Base-by-base conservation (phyloP, 2,113 vertebrate genomes). In the Eretmochelys imbricata region DNA sequence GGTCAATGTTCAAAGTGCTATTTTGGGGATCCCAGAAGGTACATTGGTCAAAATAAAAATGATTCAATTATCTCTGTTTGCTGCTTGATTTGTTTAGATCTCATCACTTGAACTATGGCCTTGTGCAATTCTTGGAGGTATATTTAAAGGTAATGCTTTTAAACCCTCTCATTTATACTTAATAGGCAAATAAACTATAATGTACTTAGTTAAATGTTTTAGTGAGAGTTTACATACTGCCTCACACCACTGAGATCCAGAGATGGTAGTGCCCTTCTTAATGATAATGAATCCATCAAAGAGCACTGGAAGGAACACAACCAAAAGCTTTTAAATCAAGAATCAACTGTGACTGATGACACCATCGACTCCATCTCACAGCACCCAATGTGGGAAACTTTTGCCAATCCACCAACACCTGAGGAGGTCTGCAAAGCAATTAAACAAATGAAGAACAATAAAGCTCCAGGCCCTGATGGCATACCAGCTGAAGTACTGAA, bases 121-220 rank as follows among this genome's bases (percentile, higher is more conserved):
- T 84, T 57, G 17, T 65, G 87, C 48, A 93, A 84, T 79, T 91
- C 89, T 89, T 91, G 48, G 46, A 93, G 87, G 84, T 79, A 25
- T 87, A 72, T 84, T 84, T 89, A 93, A 84, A 46, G n/a, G 54
- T 89, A 89, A 35, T 31, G 48, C 49, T 87, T 25, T n/a, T 57
- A 89, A 91, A 69, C 35, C 19, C 53, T 87, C 55, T 91, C 84
- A 78, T 57, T 57, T 57, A 57, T 83, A 69, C 14, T 87, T 84
- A 81, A 89, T 51, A 38, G 83, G 80, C 80, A 93, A 89, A 89
- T 93, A 91, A 91, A 69, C 54, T 42, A 54, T 69, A 84, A 57
- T 16, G 59, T 17, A 57, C 24, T 50, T 84, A 24, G n/a, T 16
- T 84, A 84, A 91, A 89, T 20, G 42, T 91, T 87, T 84, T 87